Conservation (phyloP, 1,140 invertebrate species). For the Steinernema khuongi region DNA sequence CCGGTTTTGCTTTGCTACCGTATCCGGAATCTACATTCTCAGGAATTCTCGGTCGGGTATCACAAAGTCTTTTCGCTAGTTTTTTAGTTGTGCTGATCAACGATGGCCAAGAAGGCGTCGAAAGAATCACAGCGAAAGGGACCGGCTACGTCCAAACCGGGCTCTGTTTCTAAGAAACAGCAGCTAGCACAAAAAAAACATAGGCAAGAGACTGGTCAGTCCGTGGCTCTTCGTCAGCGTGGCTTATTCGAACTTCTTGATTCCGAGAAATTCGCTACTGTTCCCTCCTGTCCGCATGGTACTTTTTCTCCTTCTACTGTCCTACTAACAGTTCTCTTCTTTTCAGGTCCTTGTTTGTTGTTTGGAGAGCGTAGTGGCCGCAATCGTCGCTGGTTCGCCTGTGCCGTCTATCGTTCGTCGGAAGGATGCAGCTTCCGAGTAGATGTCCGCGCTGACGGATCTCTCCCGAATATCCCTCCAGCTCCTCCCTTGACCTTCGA, state of each 20-base stretch:
- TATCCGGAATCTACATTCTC: no score
- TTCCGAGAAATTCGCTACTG: not conserved
- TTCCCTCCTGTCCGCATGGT: not conserved
- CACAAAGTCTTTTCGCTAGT: no score
- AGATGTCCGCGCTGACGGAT: not conserved
- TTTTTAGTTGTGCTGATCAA: no score
- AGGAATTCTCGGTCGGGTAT: no score
- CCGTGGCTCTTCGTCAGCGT: not conserved
- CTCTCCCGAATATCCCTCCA: not conserved
- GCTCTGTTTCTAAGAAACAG: not conserved
- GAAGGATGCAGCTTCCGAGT: slow-evolving; percentile 1
- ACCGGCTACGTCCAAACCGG: no score
- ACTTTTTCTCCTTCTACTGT: no score
- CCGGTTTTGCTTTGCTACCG: no score
- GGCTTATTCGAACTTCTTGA: slow-evolving; percentile 5
- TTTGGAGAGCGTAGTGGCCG: not conserved
- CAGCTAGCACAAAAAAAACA: not conserved
- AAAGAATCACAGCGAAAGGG: no score
- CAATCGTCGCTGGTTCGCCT: not conserved
- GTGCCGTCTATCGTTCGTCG: not conserved
- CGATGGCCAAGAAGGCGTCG: no score
- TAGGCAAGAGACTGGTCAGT: not conserved
- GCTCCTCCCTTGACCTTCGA: not conserved
- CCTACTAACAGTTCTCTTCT: not conserved
- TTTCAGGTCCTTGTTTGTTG: not conserved